phyloP scores from a whole-genome alignment of 2,113 vertebrate species.

The Oceanodroma tethys region DNA sequence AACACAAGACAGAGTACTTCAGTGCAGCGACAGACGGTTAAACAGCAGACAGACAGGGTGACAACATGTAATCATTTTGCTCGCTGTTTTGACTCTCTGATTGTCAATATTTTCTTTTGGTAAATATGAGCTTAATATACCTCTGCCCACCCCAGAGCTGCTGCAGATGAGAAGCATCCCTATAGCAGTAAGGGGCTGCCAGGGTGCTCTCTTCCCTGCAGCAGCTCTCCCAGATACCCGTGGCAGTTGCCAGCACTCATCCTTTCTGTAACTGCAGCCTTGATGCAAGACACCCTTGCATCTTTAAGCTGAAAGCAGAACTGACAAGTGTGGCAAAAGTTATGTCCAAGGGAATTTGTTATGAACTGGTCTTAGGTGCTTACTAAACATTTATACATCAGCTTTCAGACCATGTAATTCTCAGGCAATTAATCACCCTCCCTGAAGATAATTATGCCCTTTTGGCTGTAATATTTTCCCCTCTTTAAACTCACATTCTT shows the following conservation, averaged over 20 bases:
- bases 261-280: background rate
- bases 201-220: background rate
- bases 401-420: background rate
- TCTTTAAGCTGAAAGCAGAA: background rate
- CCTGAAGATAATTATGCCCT: background rate
- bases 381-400: background rate
- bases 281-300: background rate
- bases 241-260: background rate
- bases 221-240: background rate
- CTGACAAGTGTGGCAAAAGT: background rate
- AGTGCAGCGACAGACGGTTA: background rate
- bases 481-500: background rate
- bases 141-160: background rate
- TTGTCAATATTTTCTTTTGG: background rate
- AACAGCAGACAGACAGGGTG: background rate
- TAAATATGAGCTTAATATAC: background rate
- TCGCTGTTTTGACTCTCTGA: background rate
- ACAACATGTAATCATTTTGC: background rate
- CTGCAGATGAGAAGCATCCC: background rate
- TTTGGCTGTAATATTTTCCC: slow-evolving; percentile 13
- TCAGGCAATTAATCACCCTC: background rate
- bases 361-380: background rate
- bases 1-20: background rate
- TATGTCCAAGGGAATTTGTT: background rate
- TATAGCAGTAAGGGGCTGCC: background rate